Conservation (phyloP, 2,888 invertebrate genomes). For the Desoria tigrina region DNA sequence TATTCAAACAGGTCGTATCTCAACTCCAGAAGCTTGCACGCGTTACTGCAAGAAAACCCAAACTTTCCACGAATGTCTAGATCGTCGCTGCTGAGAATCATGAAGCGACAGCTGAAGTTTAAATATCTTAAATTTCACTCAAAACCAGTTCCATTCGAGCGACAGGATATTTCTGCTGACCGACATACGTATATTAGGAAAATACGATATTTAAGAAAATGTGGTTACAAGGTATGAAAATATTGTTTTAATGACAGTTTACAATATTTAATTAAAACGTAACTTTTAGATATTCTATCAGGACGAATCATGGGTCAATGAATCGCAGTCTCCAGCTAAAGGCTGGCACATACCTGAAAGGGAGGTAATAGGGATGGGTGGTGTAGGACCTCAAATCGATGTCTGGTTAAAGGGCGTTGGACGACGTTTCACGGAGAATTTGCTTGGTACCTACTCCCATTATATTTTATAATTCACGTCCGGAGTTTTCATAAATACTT, state of each 20-base stretch:
- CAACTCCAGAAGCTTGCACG: background rate
- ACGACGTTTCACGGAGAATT: constrained; percentile 11
- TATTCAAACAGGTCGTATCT: background rate
- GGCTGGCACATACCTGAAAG: background rate
- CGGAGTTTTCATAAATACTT: no score
- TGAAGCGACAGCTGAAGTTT: background rate
- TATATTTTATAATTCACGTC: no score
- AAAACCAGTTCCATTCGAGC: no score
- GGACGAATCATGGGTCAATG: background rate
- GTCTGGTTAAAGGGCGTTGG: constrained; percentile 10
- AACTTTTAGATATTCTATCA: background rate
- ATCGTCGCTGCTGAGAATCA: background rate
- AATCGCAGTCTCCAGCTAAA: background rate
- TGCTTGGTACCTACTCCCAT: no score
- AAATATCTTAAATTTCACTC: background rate
- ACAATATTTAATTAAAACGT: no score
- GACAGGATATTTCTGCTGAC: background rate
- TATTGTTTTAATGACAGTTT: no score
- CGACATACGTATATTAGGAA: background rate
- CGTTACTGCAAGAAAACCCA: background rate
- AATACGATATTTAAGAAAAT: no score
- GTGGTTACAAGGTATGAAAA: no score
- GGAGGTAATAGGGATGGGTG: background rate
- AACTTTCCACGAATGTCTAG: background rate
- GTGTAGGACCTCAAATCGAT: background rate